Conservation (phyloP, 2,797 vertebrate genomes). For the Mormyrus proboscirostris region DNA sequence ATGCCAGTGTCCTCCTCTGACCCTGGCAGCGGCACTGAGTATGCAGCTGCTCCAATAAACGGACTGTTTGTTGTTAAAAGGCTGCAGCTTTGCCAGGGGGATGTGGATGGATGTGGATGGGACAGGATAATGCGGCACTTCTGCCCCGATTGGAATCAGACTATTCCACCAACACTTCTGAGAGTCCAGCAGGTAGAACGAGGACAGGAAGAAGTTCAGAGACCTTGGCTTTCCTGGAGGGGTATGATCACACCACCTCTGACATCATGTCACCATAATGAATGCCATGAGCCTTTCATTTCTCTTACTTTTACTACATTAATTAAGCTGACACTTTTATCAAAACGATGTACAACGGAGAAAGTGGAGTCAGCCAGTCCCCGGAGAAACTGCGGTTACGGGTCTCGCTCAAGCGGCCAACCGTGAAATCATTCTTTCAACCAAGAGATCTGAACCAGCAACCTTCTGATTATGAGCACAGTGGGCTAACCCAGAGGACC, state of each 20-base stretch:
- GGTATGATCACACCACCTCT: background rate
- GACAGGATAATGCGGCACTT: background rate
- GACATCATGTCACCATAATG: background rate
- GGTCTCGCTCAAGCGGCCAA: background rate
- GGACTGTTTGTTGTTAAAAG: conserved; percentile 42
- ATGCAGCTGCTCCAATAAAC: conserved; percentile 42
- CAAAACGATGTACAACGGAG: background rate
- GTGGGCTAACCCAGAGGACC: background rate
- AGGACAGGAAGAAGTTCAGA: background rate
- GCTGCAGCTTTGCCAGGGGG: conserved; percentile 16
- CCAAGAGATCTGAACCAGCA: background rate
- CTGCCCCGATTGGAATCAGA: background rate
- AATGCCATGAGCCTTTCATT: background rate
- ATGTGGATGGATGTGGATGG: conserved; percentile 33
- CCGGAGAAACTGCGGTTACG: background rate
- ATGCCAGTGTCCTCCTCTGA: conserved; percentile 12
- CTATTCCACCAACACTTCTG: background rate
- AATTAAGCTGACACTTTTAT: background rate
- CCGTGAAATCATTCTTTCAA: background rate
- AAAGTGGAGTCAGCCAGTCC: background rate
- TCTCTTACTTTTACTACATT: background rate
- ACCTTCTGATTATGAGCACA: background rate
- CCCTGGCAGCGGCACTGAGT: conserved; percentile 17
- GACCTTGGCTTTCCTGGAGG: background rate
- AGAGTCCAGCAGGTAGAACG: background rate